phyloP scores from a whole-genome alignment of 2,888 invertebrate genomes.

The Ashinkailepas kermadecensis region DNA sequence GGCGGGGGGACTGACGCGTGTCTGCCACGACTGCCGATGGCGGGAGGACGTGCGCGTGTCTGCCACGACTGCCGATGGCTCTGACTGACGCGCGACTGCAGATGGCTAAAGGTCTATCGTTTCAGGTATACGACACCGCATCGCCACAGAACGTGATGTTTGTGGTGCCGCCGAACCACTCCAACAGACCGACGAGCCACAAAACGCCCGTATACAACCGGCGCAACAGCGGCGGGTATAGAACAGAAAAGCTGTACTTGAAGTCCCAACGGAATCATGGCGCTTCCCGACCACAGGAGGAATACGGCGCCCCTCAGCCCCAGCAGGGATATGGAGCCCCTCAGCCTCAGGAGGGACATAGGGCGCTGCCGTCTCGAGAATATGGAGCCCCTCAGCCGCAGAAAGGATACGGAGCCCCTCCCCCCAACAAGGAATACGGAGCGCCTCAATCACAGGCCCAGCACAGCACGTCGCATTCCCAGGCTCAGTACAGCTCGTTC shows the following conservation, averaged over 20 bases:
- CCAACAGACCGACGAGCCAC: neutral
- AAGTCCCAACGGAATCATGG: neutral
- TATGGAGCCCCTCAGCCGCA: neutral
- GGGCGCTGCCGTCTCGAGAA: neutral
- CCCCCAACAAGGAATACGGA: neutral
- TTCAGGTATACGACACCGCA: neutral
- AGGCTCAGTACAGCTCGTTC: neutral
- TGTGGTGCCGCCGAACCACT: neutral
- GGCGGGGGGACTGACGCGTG: no score
- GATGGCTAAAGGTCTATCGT: neutral
- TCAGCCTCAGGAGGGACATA: neutral
- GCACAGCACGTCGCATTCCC: neutral
- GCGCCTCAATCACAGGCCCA: neutral
- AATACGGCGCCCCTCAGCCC: neutral
- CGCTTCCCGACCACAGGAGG: neutral
- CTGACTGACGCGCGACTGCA: neutral
- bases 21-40: no score
- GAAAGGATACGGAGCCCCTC: neutral
- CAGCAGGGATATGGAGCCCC: neutral
- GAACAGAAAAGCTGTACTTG: no score
- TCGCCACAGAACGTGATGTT: neutral
- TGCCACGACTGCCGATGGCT: neutral
- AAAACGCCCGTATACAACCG: neutral
- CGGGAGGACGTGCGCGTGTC: no score
- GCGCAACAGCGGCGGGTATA: neutral